Evolutionary conservation across 2,113 vertebrate species (phyloP), one percentile per base, ranked within the genome.

Genomic region (Sigmodon hispidus): DNA sequence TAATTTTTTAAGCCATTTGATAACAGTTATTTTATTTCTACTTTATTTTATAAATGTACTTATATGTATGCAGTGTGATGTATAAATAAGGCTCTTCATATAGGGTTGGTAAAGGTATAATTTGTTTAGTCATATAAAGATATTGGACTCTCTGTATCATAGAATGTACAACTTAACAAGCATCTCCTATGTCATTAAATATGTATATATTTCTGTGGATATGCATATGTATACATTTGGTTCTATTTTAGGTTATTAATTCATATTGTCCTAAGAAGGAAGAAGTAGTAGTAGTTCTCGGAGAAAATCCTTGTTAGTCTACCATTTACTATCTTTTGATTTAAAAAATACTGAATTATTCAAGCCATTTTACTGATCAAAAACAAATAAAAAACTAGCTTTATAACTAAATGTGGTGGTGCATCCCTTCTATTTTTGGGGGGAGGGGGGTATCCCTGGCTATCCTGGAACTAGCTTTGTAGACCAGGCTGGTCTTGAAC

Each of bases 11-110:
- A 3, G 63, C 3, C 7, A 17, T 79, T 96, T 80, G 40, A 83
- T 61, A 61, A n/a, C 22, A 79, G 7, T 94, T 8, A 80, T 96
- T 97, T 93, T 34, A 72, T 26, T 96, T 96, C 29, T 69, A 34
- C 31, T 87, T 89, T 93, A 55, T 84, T 92, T 91, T 85, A 88
- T 45, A 12, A 50, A 90, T 40, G 50, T 26, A 55, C 24, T 40
- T 90, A 2, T 21, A 15, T 22, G 19, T 4, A 63, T 91, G 17
- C n/a, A 86, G 5, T 48, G 6, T 95, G 61, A 73, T 81, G 0
- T 31, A 92, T 92, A 92, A 36, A 80, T 5, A 87, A 92, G 61
- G 16, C 34, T 94, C 40, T 88, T 94, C 10, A 76, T 91, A 17
- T 69, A 84, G n/a, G 76, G 69, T 75, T 94, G 26, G 10, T n/a